Evolutionary conservation across 2,113 vertebrate genomes (phyloP), one percentile per base, ranked within the genome.

Genomic region (Sphaerodactylus townsendi): DNA sequence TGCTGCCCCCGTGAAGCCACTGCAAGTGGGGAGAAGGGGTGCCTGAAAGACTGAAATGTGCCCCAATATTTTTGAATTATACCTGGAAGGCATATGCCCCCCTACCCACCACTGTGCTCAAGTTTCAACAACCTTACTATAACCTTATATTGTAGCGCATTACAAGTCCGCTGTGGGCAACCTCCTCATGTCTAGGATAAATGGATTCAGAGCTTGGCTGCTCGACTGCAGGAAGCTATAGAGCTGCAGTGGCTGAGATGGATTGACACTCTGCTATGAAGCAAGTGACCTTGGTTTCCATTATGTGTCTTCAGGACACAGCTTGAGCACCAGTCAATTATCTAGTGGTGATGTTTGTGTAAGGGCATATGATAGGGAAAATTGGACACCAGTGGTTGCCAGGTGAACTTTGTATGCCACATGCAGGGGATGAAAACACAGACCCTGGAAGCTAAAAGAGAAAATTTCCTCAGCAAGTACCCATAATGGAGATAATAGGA

Each of bases 251-350:
- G 68, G 41, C 71, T 72, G 50, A 82, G 74, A 64, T 23, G 56
- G 75, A 71, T 78, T 64, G 66, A 39, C 19, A 14, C 68, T 41
- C 33, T 35, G 74, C 73, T 78, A 71, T 48, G 65, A 64, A 81
- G 41, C 53, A 23, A 7, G 41, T 77, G 65, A 77, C 48, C 74
- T 82, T 71, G 85, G 79, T 65, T 77, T 62, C 50, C 79, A 71
- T 86, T 71, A 62, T 77, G 48, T 65, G 53, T 48, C 74, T 78
- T 62, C 79, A 65, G 80, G 73, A 77, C 74, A 66, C 53, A 82
- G 85, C 74, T 78, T 78, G 80, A 78, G 33, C 48, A 44, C 74
- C 50, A 86, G 79, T 77, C 79, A 82, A 70, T 82, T 86, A 86
- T 78, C 80, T 77, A 71, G 66, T 41, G 11, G 41, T 64, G 65